These are phyloP conservation scores for Platorchestia sp. DNA, from an alignment of 1,140 invertebrate genomes.

Conservation along the genomic window DNA sequence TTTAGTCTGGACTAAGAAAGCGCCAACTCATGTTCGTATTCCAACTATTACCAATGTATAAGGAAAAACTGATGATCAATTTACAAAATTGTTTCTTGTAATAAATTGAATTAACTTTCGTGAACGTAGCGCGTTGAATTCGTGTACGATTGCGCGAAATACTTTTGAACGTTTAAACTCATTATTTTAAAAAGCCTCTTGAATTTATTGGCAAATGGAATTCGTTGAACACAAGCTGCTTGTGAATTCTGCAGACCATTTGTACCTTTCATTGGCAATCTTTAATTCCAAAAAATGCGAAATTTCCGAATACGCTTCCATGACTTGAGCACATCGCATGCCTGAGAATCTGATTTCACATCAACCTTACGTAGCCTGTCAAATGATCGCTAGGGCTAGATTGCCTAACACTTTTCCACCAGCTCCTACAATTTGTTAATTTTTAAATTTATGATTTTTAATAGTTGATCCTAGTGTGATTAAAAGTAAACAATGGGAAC, in stretches of 20 bases:
- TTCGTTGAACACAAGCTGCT: not conserved
- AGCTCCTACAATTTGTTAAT: not conserved
- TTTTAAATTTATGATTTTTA: not conserved
- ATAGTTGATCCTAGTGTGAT: not conserved
- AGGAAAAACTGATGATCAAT: too few relatives aligned
- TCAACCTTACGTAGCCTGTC: not conserved
- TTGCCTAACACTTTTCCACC: not conserved
- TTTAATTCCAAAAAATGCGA: not conserved
- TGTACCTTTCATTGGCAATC: not conserved
- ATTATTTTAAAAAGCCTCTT: too few relatives aligned
- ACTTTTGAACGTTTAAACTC: too few relatives aligned
- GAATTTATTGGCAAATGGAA: too few relatives aligned
- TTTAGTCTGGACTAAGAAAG: too few relatives aligned
- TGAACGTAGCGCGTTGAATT: too few relatives aligned
- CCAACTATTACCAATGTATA: too few relatives aligned
- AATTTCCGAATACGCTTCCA: not conserved
- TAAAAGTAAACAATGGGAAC: not conserved
- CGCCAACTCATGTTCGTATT: too few relatives aligned
- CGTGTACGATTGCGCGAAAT: too few relatives aligned
- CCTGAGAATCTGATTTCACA: not conserved
- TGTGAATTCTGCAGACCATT: not conserved
- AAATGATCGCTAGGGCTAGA: not conserved
- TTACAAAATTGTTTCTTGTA: too few relatives aligned
- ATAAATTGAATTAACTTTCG: too few relatives aligned
- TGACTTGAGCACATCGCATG: not conserved